Base-by-base conservation (phyloP, 2,888 invertebrate genomes). In the Heterodera filipjevi region DNA sequence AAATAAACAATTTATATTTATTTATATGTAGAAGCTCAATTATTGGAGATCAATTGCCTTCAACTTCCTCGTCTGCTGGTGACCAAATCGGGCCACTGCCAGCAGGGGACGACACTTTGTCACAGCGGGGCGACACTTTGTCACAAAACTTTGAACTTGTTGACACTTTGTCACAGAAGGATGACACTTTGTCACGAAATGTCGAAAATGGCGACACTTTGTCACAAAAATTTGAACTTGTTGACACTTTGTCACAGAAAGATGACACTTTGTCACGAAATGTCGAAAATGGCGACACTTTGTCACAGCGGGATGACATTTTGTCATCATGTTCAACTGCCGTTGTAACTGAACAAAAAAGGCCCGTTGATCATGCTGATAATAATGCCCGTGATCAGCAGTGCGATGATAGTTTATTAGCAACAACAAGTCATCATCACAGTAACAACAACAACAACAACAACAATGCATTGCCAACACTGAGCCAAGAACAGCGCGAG, bases 401-500 rank as follows among this genome's bases (percentile, higher is more conserved):
- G n/a, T n/a, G n/a, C n/a, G n/a, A 19, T 12, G 16, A 27, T 16
- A 27, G 66, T 14, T 6, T 3, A 32, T 68, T 32, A 27, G 1
- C 33, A 22, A 32, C 10, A 66, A 14, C 8, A n/a, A 10, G n/a
- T 8, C 14, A 22, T 3, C 64, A 64, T 64, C 3, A 27, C 46
- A 44, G 0, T 19, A 74, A 74, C 74, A 22, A 12, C 12, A 74
- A 27, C 30, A 33, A 33, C 44, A 30, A 64, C 32, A 32, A 49
- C 35, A 53, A n/a, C 22, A 46, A 30, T 75, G 33, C 68, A 64
- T 32, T 64, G 22, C 75, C 53, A 44, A 19, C 30, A 16, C 22
- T 75, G 22, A 75, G 59, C 46, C 75, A 75, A 10, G 75, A 75
- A 64, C 75, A 75, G n/a, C 46, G 35, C 33, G 75, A 75, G 68